Evolutionary conservation across 2,888 invertebrate species (phyloP).

Genomic region (Miltochrista miniata): DNA sequence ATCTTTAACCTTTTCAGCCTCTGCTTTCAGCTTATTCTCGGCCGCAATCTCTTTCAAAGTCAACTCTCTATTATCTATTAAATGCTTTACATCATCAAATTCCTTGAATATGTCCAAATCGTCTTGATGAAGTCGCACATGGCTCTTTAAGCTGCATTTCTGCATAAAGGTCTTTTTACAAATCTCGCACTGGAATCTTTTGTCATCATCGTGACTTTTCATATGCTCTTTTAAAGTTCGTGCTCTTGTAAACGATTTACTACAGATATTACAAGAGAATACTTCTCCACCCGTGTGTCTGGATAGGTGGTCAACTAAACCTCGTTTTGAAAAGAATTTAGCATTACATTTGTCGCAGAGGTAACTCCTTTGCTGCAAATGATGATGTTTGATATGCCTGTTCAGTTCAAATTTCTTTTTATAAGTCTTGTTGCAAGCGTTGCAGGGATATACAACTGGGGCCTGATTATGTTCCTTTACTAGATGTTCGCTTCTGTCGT

Average conservation of each 20-base stretch:
- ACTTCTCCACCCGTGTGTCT: constrained; percentile 63
- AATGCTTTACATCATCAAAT: constrained; percentile 76
- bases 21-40: constrained; percentile 63
- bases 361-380: constrained; percentile 69
- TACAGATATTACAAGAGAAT: constrained; percentile 66
- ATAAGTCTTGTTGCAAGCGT: constrained; percentile 73
- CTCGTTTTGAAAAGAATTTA: constrained; percentile 74
- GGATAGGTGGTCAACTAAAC: constrained; percentile 64
- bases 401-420: constrained; percentile 76
- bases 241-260: constrained; percentile 59
- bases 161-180: constrained; percentile 74
- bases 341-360: constrained; percentile 73
- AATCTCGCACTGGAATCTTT: constrained; percentile 67
- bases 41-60: constrained; percentile 74
- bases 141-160: constrained; percentile 72
- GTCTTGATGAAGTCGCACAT: constrained; percentile 70
- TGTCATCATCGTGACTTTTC: constrained; percentile 66
- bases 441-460: constrained; percentile 67
- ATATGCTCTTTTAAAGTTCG: constrained; percentile 70
- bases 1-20: constrained; percentile 50
- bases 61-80: constrained; percentile 74
- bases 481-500: constrained; percentile 72
- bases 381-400: constrained; percentile 74
- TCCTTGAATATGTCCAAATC: constrained; percentile 78
- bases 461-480: constrained; percentile 67